Evolutionary conservation across 64 coral and sea anemone genomes (phyloP).

Genomic region (Catalaphyllia jardinei): DNA sequence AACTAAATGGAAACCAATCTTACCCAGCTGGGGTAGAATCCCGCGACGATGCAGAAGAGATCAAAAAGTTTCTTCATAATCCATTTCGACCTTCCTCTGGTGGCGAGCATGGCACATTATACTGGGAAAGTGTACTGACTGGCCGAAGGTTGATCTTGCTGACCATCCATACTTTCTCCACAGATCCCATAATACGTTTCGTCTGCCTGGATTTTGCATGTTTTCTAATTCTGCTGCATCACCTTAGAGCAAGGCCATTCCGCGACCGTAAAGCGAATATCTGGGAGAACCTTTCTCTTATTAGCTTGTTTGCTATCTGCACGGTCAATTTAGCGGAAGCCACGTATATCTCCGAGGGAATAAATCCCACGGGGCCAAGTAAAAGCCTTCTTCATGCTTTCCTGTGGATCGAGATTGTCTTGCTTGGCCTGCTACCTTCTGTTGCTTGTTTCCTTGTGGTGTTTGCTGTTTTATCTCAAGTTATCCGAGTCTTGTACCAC

Average conservation of each 20-base stretch:
- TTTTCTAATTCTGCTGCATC: conserved; percentile 17
- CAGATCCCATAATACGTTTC: conserved; percentile 46
- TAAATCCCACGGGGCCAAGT: neutral
- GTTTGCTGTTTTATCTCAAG: conserved; percentile 20
- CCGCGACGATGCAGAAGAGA: neutral
- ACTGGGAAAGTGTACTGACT: conserved; percentile 77
- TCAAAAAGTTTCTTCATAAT: conserved; percentile 47
- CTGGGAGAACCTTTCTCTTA: neutral
- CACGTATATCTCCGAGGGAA: conserved; percentile 9
- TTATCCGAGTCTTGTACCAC: neutral
- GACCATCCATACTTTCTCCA: conserved; percentile 55
- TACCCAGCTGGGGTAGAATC: neutral
- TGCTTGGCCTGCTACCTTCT: conserved; percentile 10
- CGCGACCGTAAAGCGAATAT: conserved; percentile 2
- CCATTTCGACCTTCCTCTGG: conserved; percentile 46
- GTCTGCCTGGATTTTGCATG: neutral
- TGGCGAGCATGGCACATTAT: conserved; percentile 25
- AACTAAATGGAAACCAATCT: neutral
- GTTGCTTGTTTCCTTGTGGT: neutral
- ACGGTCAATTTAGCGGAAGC: conserved; percentile 23
- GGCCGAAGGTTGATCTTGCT: conserved; percentile 68
- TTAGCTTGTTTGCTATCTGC: neutral
- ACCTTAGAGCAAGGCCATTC: neutral
- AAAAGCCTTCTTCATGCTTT: neutral
- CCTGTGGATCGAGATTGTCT: conserved; percentile 1